Base-by-base conservation (phyloP, 2,113 vertebrate genomes). In the Paratilapia polleni region DNA sequence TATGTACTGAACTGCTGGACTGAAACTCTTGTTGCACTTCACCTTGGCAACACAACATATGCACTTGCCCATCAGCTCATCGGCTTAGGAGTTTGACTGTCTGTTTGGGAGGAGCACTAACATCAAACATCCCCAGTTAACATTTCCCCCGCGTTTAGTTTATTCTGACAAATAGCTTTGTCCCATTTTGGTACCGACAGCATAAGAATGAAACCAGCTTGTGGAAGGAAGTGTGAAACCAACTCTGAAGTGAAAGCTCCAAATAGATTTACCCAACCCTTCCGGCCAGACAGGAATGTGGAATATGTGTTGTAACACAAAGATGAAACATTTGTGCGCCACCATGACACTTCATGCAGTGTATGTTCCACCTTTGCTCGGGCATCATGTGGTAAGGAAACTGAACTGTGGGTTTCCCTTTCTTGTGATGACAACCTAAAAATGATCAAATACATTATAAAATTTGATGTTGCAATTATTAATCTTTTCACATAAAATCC, bases 191-290 rank as follows among this genome's bases (percentile, higher is more conserved):
- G 57, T 70, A 22, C 49, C 22, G 9, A 36, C 22, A 6, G 66
- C 76, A 80, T 87, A 68, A 41, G 62, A 81, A 75, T 41, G 28
- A 83, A 84, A 85, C 64, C 77, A 58, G 17, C 60, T 26, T 60
- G 62, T 63, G 26, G 77, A 52, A 66, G 57, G 43, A 87, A 73
- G 77, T 78, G 75, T 78, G 86, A 88, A 85, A 87, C 22, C 26
- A 20, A 47, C 62, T 56, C 56, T 49, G 38, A 62, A 82, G 38
- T 59, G 66, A 58, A 84, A 75, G 77, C 84, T 77, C 78, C 43
- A 80, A 87, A 92, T 79, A 80, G 78, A 89, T 68, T 87, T 17
- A 82, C 6, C 34, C 79, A 47, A 36, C 60, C 49, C 77, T 36
- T 70, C 80, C 54, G 58, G 77, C 60, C 74, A 82, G 82, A 81